Base-by-base conservation (phyloP, 1,140 invertebrate species). In the Lasaia peninsularis region DNA sequence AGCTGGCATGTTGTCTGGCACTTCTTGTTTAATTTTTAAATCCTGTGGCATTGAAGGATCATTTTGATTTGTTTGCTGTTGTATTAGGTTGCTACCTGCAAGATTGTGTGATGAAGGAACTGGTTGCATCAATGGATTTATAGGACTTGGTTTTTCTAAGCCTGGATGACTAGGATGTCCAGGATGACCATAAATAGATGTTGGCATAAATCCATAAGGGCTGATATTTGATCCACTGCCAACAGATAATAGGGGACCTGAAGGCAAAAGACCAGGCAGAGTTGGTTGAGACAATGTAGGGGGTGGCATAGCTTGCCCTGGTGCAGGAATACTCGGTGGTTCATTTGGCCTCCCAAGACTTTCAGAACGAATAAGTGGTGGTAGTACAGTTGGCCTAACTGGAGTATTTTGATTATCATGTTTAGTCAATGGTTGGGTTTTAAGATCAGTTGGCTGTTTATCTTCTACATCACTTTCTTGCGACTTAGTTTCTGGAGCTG, bases 11-110 rank as follows among this genome's bases (percentile, higher is more conserved):
- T 75, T 82, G 57, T 92, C 91, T 40, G 90, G 86, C 28, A 93
- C 90, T 87, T 95, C 94, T 76, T 95, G 93, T 79, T 96, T 96
- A 16, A 95, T 94, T 77, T 96, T 95, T 49, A 95, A 84, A 78
- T 95, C 95, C 75, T 95, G 94, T 9, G 94, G 94, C 77, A 95
- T 89, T 77, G 92, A 80, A 78, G 89, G 66, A 75, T 90, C 67
- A 90, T 73, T 80, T 71, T 91, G 70, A 88, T 71, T 80, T 11
- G 73, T 66, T 56, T 72, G 73, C 59, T 73, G 69, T 35, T 69
- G 71, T 52, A 85, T 78, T 37, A 80, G 65, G 65, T 65, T 87
- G 58, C 56, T 71, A 55, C 65, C 74, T 58, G 71, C 68, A 63
- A 76, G 80, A 74, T 21, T 81, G 82, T 90, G 88, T 10, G 87